Evolutionary conservation across 2,888 invertebrate species (phyloP).

Genomic region (Boloria euphrosyne): DNA sequence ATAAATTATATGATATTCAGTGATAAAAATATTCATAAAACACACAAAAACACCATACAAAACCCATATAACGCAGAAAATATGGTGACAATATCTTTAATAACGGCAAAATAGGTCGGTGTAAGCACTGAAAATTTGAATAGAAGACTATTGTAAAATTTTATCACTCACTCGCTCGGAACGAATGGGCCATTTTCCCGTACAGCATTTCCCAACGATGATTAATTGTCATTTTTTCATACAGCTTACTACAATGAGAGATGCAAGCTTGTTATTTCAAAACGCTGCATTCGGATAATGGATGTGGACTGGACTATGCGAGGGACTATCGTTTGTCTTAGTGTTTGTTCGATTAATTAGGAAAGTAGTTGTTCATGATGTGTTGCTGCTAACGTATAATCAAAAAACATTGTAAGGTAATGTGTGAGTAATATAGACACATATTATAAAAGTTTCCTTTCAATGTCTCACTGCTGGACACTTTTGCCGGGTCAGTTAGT

Average conservation of each 20-base stretch:
- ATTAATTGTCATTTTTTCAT: conserved; percentile 42
- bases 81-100: conserved; percentile 18
- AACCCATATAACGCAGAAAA: not conserved
- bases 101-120: conserved; percentile 32
- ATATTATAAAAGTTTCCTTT: no score
- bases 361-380: not conserved
- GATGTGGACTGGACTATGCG: conserved; percentile 14
- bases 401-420: no score
- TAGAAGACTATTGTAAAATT: conserved; percentile 35
- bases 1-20: not conserved
- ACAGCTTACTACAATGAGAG: conserved; percentile 31
- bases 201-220: conserved; percentile 34
- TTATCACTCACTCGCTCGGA: conserved; percentile 34
- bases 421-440: no score
- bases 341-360: not conserved
- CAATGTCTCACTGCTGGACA: no score
- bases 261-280: conserved; percentile 34
- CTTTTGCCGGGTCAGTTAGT: no score
- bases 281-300: conserved; percentile 28
- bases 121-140: conserved; percentile 31
- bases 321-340: not conserved
- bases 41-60: conserved; percentile 1
- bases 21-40: not conserved
- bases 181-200: conserved; percentile 36
- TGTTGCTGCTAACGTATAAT: no score